Percentiles rank a stretch among this genome's conserved stretches.
Conservation (phyloP, 2,888 invertebrate genomes). For the Spatulosminthurus flaviceps region DNA sequence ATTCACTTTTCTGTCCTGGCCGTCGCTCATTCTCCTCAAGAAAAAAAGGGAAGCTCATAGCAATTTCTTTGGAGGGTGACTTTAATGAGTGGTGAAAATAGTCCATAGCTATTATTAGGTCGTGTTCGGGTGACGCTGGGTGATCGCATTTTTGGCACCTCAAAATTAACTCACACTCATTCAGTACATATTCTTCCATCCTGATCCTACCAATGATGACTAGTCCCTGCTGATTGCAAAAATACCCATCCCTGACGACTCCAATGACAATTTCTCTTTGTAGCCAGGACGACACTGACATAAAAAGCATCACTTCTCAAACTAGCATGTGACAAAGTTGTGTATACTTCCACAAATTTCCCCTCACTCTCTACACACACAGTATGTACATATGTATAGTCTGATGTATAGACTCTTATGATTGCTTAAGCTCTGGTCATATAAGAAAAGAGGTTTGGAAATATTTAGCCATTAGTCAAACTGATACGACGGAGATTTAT, state of each 20-base stretch:
- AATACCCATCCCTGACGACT: constrained; percentile 28
- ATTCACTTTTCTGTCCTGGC: not conserved
- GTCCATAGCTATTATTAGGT: constrained; percentile 57
- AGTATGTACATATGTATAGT: not conserved
- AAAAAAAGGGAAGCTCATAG: not conserved
- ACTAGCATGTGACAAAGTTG: not conserved
- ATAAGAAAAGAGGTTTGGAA: not conserved
- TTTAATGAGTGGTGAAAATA: constrained; percentile 59
- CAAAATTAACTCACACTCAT: not conserved
- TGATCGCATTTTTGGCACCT: constrained; percentile 54
- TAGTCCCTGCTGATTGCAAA: constrained; percentile 25
- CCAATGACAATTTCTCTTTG: constrained; percentile 26
- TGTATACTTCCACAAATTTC: not conserved
- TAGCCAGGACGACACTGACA: constrained; percentile 14
- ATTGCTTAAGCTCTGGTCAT: not conserved
- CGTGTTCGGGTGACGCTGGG: constrained; percentile 43
- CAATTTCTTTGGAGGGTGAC: constrained; percentile 43
- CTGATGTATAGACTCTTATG: not conserved
- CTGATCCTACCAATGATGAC: constrained; percentile 5
- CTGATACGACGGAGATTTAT: constrained; percentile 10
- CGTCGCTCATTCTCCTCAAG: constrained; percentile 1
- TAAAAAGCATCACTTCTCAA: not conserved
- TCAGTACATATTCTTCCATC: constrained; percentile 9
- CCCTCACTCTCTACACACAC: not conserved
- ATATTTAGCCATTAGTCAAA: constrained; percentile 20